These are phyloP conservation scores for Leptestheria dahalacensis DNA, from an alignment of 1,140 invertebrate species.

Conservation along the genomic window DNA sequence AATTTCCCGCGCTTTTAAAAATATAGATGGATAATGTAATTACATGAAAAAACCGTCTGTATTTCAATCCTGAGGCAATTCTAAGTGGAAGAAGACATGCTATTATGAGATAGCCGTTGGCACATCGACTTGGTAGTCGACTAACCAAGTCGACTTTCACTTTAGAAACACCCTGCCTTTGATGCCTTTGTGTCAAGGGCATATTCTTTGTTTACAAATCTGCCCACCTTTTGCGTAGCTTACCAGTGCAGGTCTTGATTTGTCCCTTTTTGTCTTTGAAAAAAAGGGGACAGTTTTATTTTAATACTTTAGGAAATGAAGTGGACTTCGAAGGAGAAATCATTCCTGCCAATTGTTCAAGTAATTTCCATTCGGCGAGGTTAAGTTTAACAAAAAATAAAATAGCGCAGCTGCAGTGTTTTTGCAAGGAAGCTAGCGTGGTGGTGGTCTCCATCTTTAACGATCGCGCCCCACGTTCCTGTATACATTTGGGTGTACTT, in stretches of 20 bases:
- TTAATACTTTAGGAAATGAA: neutral
- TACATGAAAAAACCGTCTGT: too few species aligned
- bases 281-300: too few species aligned
- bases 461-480: neutral
- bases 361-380: neutral
- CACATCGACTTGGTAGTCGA: neutral
- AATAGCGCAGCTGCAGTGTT: too few species aligned
- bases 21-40: too few species aligned
- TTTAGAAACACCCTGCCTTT: neutral
- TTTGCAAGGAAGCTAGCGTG: neutral
- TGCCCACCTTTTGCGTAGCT: neutral
- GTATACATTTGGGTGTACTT: neutral
- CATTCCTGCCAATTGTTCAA: neutral
- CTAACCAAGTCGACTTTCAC: neutral
- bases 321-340: neutral
- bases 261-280: too few species aligned
- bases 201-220: neutral
- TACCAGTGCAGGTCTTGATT: neutral
- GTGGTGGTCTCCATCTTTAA: neutral
- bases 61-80: too few species aligned
- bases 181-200: neutral
- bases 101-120: too few species aligned
- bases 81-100: too few species aligned
- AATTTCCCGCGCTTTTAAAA: too few species aligned
- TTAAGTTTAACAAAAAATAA: too few species aligned